Base-by-base conservation (phyloP, 2,113 vertebrate genomes). In the Carassius carassius region DNA sequence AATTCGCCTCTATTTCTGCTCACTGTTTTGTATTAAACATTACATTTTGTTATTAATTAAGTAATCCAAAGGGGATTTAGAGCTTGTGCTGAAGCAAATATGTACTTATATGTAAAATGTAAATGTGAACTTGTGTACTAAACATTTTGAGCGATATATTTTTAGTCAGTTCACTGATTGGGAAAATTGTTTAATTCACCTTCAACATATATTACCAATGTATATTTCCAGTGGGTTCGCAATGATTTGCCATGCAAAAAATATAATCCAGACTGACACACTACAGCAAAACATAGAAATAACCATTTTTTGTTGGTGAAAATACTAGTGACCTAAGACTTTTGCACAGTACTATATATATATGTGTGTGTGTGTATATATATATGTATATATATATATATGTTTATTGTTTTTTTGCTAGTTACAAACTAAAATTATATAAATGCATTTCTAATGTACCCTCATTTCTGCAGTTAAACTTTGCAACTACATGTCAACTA, bases 21-120 rank as follows among this genome's bases (percentile, higher is more conserved):
- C 17, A 70, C 9, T 70, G 65, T 70, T 70, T 70, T 37, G 67
- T 70, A 37, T 70, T 21, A 3, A 70, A 69, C 32, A 69, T 69
- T 10, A 69, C 17, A 21, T 37, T 70, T 10, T 70, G 3, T 21
- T 47, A 11, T 47, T 11, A 37, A 37, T 10, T 37, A 11, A 70
- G 32, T 21, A 70, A 70, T 70, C 9, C 67, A 70, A 70, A 8
- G 32, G 32, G 17, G 35, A 5, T 69, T 69, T 4, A 37, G 63
- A 67, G 63, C 0, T 14, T 67, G 63, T 7, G 14, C 25, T 2
- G 16, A 69, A 37, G 65, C 32, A 37, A 35, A 67, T 9, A 17
- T 69, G 14, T 69, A 1, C 1, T 69, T 35, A 19, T 49, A 54
- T 17, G 16, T 54, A 56, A 21, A 70, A 69, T 37, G 9, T 21